phyloP scores from a whole-genome alignment of 2,888 invertebrate genomes.

The Entomobrya proxima region DNA sequence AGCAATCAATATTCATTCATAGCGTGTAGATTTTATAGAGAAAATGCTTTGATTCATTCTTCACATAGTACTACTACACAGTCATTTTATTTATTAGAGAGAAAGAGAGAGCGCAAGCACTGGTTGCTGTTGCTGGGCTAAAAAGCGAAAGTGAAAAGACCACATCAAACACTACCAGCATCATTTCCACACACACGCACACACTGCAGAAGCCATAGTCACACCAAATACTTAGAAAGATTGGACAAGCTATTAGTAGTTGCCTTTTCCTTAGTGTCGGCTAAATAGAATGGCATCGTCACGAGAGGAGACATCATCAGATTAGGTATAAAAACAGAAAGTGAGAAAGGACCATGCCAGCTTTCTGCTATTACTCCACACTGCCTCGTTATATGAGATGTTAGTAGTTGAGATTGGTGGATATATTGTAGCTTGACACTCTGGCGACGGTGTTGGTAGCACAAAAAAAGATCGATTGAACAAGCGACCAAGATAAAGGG shows the following conservation, averaged over 20 bases:
- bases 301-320: conserved; percentile 49
- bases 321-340: conserved; percentile 33
- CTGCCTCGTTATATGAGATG: background rate
- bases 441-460: background rate
- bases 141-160: conserved; percentile 27
- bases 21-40: background rate
- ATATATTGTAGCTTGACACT: conserved; percentile 17
- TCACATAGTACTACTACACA: background rate
- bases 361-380: no score
- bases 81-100: background rate
- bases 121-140: background rate
- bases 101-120: background rate
- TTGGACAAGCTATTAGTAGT: conserved; percentile 45
- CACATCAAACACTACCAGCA: conserved; percentile 9
- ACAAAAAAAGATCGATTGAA: conserved; percentile 42
- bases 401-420: background rate
- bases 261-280: conserved; percentile 29
- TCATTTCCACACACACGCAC: background rate
- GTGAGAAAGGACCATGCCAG: no score
- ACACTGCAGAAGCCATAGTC: background rate
- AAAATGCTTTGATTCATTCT: conserved; percentile 8
- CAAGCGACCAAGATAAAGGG: conserved; percentile 45
- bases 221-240: conserved; percentile 2
- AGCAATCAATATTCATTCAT: conserved; percentile 61
- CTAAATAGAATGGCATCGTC: conserved; percentile 27